phyloP scores from a whole-genome alignment of 2,888 invertebrate genomes.

The Andrena fulva region DNA sequence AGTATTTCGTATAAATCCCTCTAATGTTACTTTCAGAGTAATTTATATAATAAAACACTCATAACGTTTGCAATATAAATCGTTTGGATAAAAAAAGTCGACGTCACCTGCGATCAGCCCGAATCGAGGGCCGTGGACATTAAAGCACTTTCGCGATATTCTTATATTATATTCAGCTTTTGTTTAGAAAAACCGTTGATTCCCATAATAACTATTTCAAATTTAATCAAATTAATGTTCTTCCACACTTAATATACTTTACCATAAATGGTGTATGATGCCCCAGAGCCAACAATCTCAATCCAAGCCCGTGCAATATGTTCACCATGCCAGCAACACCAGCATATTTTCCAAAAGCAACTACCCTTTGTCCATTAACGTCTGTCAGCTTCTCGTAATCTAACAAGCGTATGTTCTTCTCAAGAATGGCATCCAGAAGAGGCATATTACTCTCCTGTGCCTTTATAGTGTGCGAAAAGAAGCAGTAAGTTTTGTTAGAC shows the following conservation, averaged over 20 bases:
- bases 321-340: conserved; percentile 99
- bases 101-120: too few relatives aligned
- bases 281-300: conserved; percentile 96
- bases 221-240: not conserved
- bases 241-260: conserved; percentile 65
- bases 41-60: too few relatives aligned
- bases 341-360: conserved; percentile 99
- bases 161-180: too few relatives aligned
- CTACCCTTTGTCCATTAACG: conserved; percentile 94
- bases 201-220: not conserved
- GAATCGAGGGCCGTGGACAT: too few relatives aligned
- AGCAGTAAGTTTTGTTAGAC: conserved; percentile 98
- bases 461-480: conserved; percentile 99
- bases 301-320: conserved; percentile 98
- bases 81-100: too few relatives aligned
- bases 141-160: too few relatives aligned
- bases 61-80: too few relatives aligned
- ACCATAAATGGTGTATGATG: conserved; percentile 99
- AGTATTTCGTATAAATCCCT: too few relatives aligned
- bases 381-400: conserved; percentile 99
- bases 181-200: too few relatives aligned
- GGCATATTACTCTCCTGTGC: conserved; percentile 99
- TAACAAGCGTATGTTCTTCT: conserved; percentile 97
- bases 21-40: too few relatives aligned
- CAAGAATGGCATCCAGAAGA: conserved; percentile 96